Conservation (phyloP, 2,113 vertebrate species). For the Phycodurus eques region DNA sequence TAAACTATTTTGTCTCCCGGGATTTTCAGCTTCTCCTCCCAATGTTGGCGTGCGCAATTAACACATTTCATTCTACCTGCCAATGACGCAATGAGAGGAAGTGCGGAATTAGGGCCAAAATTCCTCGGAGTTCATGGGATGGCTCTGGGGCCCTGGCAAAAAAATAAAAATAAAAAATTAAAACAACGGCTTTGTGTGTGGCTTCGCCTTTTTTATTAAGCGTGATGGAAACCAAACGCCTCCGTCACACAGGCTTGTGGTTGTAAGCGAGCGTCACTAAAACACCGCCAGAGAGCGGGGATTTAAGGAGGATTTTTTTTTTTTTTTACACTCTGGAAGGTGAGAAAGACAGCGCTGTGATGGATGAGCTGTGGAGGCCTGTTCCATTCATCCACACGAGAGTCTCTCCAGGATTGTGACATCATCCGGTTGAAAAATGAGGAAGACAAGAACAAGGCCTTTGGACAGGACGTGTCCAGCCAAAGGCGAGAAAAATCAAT, state of each 20-base stretch:
- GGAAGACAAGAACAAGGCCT: neutral
- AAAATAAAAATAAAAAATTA: neutral
- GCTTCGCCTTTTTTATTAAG: slow-evolving; percentile 53
- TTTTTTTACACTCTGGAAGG: slow-evolving; percentile 11
- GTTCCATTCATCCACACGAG: slow-evolving; percentile 7
- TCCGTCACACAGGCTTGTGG: slow-evolving; percentile 12
- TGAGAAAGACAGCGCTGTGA: slow-evolving; percentile 17
- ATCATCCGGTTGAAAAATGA: slow-evolving; percentile 13
- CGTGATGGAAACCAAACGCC: slow-evolving; percentile 64
- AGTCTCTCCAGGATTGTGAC: slow-evolving; percentile 26
- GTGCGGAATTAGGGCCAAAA: slow-evolving; percentile 30
- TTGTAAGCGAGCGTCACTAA: neutral
- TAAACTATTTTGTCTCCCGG: too few relatives aligned
- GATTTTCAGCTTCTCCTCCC: neutral
- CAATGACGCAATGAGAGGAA: slow-evolving; percentile 51
- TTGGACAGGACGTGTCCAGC: slow-evolving; percentile 11
- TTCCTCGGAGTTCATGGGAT: slow-evolving; percentile 40
- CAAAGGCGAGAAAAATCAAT: slow-evolving; percentile 8
- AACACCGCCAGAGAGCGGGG: neutral
- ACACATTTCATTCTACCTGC: slow-evolving; percentile 30
- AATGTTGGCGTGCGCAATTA: neutral
- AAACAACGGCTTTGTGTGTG: slow-evolving; percentile 44
- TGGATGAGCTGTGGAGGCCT: slow-evolving; percentile 17
- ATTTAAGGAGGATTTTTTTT: neutral
- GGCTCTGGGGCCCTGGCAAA: slow-evolving; percentile 48